A percentile compares a stretch with the other conserved stretches of the same genome.
Conservation (phyloP, 2,797 vertebrate species). For the Poecilia gillii region DNA sequence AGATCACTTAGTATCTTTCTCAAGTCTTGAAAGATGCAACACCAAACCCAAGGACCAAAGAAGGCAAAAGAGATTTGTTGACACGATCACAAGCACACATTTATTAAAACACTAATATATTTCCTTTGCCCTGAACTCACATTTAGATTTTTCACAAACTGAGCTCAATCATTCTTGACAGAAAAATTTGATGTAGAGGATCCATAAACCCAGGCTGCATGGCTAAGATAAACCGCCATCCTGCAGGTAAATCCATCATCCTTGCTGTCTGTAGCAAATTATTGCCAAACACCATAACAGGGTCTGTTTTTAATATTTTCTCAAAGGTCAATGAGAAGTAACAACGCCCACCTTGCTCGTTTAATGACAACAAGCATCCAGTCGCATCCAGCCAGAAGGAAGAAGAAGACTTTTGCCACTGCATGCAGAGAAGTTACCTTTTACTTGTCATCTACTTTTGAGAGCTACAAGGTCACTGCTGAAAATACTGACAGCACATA, state of each 20-base stretch:
- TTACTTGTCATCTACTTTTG: slow-evolving; percentile 59
- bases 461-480: slow-evolving; percentile 61
- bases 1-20: slow-evolving; percentile 9
- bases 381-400: slow-evolving; percentile 42
- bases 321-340: slow-evolving; percentile 69
- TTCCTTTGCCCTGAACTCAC: slow-evolving; percentile 47
- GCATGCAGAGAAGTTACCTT: slow-evolving; percentile 56
- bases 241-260: slow-evolving; percentile 78
- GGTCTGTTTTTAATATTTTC: slow-evolving; percentile 78
- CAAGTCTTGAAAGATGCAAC: slow-evolving; percentile 15
- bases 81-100: slow-evolving; percentile 42
- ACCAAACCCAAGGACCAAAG: slow-evolving; percentile 23
- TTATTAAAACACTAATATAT: slow-evolving; percentile 26
- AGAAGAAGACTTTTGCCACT: slow-evolving; percentile 44
- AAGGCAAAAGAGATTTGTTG: slow-evolving; percentile 30
- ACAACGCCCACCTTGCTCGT: slow-evolving; percentile 58
- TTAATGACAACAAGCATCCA: slow-evolving; percentile 58
- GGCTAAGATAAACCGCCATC: slow-evolving; percentile 75
- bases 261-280: slow-evolving; percentile 73
- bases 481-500: slow-evolving; percentile 25
- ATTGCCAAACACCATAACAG: slow-evolving; percentile 70
- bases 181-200: slow-evolving; percentile 75
- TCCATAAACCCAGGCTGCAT: slow-evolving; percentile 49
- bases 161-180: slow-evolving; percentile 78
- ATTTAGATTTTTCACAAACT: slow-evolving; percentile 59